Evolutionary conservation across 2,113 vertebrate genomes (phyloP), one percentile per base, ranked within the genome.

Genomic region (Phalacrocorax pelagicus): DNA sequence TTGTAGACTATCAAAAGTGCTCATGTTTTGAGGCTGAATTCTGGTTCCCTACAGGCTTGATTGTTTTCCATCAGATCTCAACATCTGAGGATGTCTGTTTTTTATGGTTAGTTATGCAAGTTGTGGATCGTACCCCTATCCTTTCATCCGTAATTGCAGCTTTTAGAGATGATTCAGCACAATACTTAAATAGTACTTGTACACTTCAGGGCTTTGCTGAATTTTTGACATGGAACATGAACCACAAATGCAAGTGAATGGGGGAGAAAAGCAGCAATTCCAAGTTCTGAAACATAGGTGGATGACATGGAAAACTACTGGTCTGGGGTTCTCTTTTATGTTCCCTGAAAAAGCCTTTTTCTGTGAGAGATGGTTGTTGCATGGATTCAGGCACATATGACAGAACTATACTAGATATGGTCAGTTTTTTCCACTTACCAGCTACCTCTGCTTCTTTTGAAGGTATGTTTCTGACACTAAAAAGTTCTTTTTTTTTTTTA

Each of bases 81-180:
- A 3, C 55, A 63, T 91, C 55, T 81, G 49, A 93, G 42, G 42
- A 71, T 89, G 23, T 40, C 24, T 67, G 47, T 0, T 15, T 90
- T 87, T 82, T 69, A 40, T 92, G 36, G 81, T 84, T 94, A 67
- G 69, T 92, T 96, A 44, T 89, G 65, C 65, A 91, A 92, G 55
- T 38, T 91, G 55, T 84, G 73, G 77, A 49, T 84, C 81, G 38
- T 42, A 62, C 20, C 51, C 49, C n/a, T 66, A 29, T 63, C 75
- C 52, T 92, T 95, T 87, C n/a, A 75, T 87, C 69, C 32, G 15
- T 81, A 91, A 85, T 79, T 94, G 44, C 74, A 90, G 84, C 81
- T 89, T 87, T 94, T 63, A 74, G 30, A 91, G 61, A 67, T 79
- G 69, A 84, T 96, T 94, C 4, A 44, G 52, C 66, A 40, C 34